phyloP scores from a whole-genome alignment of 1,140 invertebrate genomes.

The Metopolophium dirhodum region DNA sequence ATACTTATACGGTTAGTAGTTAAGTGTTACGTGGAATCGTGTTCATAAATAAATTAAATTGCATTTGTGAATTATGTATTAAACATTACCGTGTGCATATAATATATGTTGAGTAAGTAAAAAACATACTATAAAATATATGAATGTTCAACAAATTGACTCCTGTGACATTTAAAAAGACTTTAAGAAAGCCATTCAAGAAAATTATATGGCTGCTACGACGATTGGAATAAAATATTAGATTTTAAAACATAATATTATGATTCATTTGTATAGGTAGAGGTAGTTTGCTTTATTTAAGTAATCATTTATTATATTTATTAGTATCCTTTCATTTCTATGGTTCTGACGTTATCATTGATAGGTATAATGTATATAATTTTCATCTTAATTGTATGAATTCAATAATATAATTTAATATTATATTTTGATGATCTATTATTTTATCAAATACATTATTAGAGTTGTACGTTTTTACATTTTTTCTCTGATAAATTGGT shows the following conservation, averaged over 20 bases:
- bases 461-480: neutral
- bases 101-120: neutral
- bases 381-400: too few relatives aligned
- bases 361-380: too few relatives aligned
- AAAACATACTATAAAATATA: neutral
- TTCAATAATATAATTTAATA: neutral
- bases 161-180: neutral
- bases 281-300: neutral
- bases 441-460: neutral
- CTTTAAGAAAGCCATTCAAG: neutral
- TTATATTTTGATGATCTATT: neutral
- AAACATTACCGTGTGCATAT: neutral
- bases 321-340: neutral
- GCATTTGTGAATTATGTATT: neutral
- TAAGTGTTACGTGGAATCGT: neutral
- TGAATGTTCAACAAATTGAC: neutral
- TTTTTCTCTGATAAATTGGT: neutral
- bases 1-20: neutral
- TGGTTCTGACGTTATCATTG: neutral
- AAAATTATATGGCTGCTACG: neutral
- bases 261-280: neutral
- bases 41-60: neutral
- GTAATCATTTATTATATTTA: neutral
- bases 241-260: neutral
- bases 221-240: neutral